These are phyloP conservation scores for Pseudeuparius sepicola DNA, from an alignment of 2,888 invertebrate species.

Conservation along the genomic window DNA sequence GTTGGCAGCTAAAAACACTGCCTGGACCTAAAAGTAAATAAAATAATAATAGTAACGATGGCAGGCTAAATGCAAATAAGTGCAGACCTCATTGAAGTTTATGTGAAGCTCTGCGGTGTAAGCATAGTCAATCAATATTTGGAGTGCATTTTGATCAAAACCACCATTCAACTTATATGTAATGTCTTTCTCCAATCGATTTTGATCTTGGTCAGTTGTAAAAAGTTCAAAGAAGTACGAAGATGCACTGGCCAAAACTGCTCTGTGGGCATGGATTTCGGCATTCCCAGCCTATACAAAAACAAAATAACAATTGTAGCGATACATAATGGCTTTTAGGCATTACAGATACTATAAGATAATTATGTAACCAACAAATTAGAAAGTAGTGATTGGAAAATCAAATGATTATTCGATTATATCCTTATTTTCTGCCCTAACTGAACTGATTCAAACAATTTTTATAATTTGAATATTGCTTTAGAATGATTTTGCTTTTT, in stretches of 20 bases:
- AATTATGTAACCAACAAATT: constrained; percentile 20
- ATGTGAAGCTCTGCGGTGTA: constrained; percentile 63
- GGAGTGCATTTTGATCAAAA: constrained; percentile 57
- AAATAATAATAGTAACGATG: constrained; percentile 7
- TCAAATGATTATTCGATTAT: too few species aligned
- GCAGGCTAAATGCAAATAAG: too few species aligned
- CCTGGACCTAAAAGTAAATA: constrained; percentile 48
- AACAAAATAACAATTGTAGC: constrained; percentile 18
- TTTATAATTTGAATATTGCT: too few species aligned
- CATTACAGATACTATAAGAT: too few species aligned
- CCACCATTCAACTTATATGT: constrained; percentile 55
- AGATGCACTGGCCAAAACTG: constrained; percentile 69
- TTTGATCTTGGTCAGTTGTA: constrained; percentile 45
- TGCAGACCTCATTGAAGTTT: constrained; percentile 39
- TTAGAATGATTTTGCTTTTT: too few species aligned
- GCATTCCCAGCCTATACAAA: constrained; percentile 49
- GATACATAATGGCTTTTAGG: too few species aligned
- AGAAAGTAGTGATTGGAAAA: constrained; percentile 21
- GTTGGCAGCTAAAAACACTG: constrained; percentile 71
- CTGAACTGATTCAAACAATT: too few species aligned
- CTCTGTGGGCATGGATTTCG: constrained; percentile 68
- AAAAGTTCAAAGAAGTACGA: constrained; percentile 69
- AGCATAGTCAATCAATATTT: constrained; percentile 69
- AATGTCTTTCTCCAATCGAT: constrained; percentile 40
- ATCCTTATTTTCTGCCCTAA: too few species aligned